Evolutionary conservation across 2,113 vertebrate species (phyloP).

Genomic region (Mustelus asterias): DNA sequence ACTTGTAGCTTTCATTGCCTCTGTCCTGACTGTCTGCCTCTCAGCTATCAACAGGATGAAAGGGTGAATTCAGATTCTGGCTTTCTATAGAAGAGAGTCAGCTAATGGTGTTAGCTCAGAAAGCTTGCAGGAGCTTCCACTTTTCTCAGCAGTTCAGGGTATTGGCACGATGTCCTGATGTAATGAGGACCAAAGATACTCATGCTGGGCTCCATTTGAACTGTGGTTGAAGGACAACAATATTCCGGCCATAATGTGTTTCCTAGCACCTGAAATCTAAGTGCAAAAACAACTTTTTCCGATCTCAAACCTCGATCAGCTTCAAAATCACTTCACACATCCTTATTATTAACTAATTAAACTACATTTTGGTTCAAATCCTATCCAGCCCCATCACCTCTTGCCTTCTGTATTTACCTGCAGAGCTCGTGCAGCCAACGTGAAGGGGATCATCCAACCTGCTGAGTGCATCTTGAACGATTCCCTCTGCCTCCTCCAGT

Average conservation of each 20-base stretch:
- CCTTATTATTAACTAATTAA: neutral
- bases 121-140: neutral
- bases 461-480: slow-evolving; percentile 73
- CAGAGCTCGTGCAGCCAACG: slow-evolving; percentile 76
- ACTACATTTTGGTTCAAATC: neutral
- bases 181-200: neutral
- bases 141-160: neutral
- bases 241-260: neutral
- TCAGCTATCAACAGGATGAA: neutral
- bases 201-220: neutral
- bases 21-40: neutral
- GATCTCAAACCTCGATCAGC: neutral
- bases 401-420: slow-evolving; percentile 57
- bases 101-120: neutral
- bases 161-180: neutral
- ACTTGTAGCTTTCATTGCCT: neutral
- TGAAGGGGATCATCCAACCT: slow-evolving; percentile 77
- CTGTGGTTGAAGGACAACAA: neutral
- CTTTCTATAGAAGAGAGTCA: neutral
- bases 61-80: neutral
- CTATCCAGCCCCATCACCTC: neutral
- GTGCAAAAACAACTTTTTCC: neutral
- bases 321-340: neutral
- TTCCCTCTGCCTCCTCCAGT: slow-evolving; percentile 60
- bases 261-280: neutral